Base-by-base conservation (phyloP, 2,888 invertebrate genomes). In the Oasisia sp. region DNA sequence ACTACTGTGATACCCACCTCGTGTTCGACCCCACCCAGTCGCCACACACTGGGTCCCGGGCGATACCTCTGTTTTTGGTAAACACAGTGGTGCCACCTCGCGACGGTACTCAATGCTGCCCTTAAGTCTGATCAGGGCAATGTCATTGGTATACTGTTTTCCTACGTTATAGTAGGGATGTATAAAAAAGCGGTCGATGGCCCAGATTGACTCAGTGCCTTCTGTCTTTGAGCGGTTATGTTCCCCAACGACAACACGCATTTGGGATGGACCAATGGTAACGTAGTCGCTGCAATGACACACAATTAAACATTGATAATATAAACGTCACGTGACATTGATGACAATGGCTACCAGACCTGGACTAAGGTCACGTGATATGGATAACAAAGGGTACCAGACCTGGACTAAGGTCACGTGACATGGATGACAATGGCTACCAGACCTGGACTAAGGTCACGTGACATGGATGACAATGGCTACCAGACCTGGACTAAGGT, bases 1-100 rank as follows among this genome's bases (percentile, higher is more conserved):
- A 19, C 74, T 74, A 74, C 27, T 74, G 74, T 74, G 1, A 74
- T 74, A 74, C 74, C 91, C n/a, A 92, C 92, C 92, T 74, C 97
- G 97, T 19, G 97, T 96, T 89, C 97, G 97, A 8, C 98, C 98
- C 97, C 98, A 98, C 89, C 98, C 98, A 89, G 98, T 97, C 93
- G 97, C 96, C 45, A 97, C 97, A 32, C 90, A 92, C n/a, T 89
- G 9, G 0, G 97, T 95, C 0, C 96, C 95, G 94, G 98, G 97
- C 14, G 96, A 95, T 0, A 97, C 96, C 89, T 97, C 96, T 38
- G 96, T 96, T 0, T 97, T 96, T 0, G 98, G 98, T 93, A 98
- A 96, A 95, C 98, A 98, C 93, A 98, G 97, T 0, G 98, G 98
- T 96, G 98, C 97, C 3, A 98, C 97, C 94, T 97, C 97, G 91